Evolutionary conservation across 1,140 invertebrate genomes (phyloP), one percentile per base, ranked within the genome.

Genomic region (Papilio dardanus): DNA sequence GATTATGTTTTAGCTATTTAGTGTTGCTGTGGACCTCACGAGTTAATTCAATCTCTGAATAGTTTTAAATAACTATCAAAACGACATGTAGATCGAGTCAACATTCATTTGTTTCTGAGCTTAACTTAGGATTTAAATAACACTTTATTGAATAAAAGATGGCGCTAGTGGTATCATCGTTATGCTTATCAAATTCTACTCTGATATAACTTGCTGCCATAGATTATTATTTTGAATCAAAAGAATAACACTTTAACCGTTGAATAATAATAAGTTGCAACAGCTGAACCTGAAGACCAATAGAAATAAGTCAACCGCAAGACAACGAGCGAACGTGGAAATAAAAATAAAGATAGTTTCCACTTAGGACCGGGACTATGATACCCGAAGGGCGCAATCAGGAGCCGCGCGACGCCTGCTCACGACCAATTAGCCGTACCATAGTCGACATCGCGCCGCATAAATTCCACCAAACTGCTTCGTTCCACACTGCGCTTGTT

Each of bases 391-490:
- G 75, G 83, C 76, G 85, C 84, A 86, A 85, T 87, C 85, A 84
- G 84, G 83, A 81, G 80, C 81, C 81, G 76, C 81, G 83, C 58
- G 78, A 81, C 80, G 71, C 74, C 68, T 82, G 81, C 84, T 88
- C 83, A 88, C 84, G 82, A 90, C 86, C 87, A 88, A 89, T 90
- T 88, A 90, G 83, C 83, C 73, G 68, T 79, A 68, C 71, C 80
- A 58, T 58, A 58, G 24, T 4, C 24, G 54, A 58, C 54, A 84
- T 81, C 76, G 82, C 83, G 83, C 80, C 85, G 82, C 84, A 87
- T 90, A 88, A 87, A 90, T 90, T 88, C 81, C 83, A 81, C 84
- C 77, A 85, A 88, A 90, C 83, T 81, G 85, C 84, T 66, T 68
- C 75, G 65, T 81, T 80, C 79, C 78, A 79, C 81, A 80, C 79